A percentile compares a stretch with the other conserved stretches of the same genome.
phyloP scores from a whole-genome alignment of 2,797 vertebrate genomes.

The Steatocranus sp. region DNA sequence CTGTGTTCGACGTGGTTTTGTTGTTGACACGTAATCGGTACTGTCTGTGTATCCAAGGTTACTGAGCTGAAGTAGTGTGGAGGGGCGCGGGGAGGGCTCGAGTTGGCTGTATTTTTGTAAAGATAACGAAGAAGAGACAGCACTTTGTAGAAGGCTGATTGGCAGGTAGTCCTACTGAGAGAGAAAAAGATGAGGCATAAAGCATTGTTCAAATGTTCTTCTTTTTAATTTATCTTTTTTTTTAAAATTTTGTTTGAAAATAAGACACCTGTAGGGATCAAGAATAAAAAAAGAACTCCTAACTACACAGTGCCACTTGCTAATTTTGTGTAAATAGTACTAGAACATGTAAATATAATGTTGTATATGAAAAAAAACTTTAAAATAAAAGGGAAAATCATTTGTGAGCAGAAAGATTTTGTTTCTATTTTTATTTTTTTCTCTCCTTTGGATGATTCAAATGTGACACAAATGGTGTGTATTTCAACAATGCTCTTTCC shows the following conservation, averaged over 20 bases:
- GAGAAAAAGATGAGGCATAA: slow-evolving; percentile 44
- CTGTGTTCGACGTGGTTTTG: slow-evolving; percentile 28
- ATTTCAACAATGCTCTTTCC: slow-evolving; percentile 44
- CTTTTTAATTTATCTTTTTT: slow-evolving; percentile 73
- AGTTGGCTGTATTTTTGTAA: slow-evolving; percentile 64
- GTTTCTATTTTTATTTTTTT: slow-evolving; percentile 40
- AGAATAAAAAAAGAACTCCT: slow-evolving; percentile 60
- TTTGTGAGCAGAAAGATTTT: slow-evolving; percentile 72
- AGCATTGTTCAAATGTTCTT: slow-evolving; percentile 54
- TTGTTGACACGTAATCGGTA: slow-evolving; percentile 35
- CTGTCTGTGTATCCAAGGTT: slow-evolving; percentile 34
- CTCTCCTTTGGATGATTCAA: slow-evolving; percentile 32
- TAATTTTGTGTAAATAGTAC: slow-evolving; percentile 82
- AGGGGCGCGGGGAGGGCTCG: background rate
- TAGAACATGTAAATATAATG: slow-evolving; percentile 83
- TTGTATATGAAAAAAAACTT: slow-evolving; percentile 85
- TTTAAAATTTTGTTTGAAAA: slow-evolving; percentile 62
- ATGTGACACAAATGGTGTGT: slow-evolving; percentile 62
- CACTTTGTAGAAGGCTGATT: slow-evolving; percentile 74
- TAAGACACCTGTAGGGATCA: slow-evolving; percentile 67
- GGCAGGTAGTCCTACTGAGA: slow-evolving; percentile 67
- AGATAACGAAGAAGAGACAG: slow-evolving; percentile 57
- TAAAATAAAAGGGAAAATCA: slow-evolving; percentile 79
- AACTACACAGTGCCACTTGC: slow-evolving; percentile 82
- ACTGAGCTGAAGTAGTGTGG: slow-evolving; percentile 42